These are phyloP conservation scores for Candidula unifasciata DNA, from an alignment of 2,888 invertebrate species.

Conservation along the genomic window DNA sequence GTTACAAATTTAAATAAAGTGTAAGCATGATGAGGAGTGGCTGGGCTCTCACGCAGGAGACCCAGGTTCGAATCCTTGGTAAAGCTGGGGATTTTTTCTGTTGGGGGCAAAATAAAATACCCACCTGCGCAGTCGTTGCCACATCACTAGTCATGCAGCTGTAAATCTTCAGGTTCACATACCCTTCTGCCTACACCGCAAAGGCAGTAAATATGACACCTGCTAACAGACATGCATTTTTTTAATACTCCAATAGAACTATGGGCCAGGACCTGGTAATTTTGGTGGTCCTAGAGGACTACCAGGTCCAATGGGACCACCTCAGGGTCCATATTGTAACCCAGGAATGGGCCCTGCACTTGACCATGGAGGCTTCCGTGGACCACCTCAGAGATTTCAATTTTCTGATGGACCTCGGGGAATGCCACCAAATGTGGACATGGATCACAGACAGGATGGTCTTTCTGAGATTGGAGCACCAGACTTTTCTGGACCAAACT, in stretches of 20 bases:
- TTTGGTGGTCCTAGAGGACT: conserved; percentile 36
- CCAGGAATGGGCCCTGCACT: conserved; percentile 47
- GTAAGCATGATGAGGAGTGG: too few relatives aligned
- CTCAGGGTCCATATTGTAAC: conserved; percentile 46
- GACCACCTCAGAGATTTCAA: conserved; percentile 39
- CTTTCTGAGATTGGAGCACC: conserved; percentile 14
- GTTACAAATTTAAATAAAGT: too few relatives aligned
- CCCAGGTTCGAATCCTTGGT: too few relatives aligned
- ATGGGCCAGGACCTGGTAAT: conserved; percentile 50
- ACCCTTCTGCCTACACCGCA: too few relatives aligned
- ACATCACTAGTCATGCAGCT: too few relatives aligned
- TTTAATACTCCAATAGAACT: neutral
- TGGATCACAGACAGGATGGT: conserved; percentile 4
- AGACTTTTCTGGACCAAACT: conserved; percentile 15
- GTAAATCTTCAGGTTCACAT: too few relatives aligned
- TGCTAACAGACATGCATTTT: too few relatives aligned
- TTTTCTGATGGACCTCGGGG: conserved; percentile 40
- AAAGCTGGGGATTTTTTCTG: too few relatives aligned
- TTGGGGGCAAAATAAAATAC: too few relatives aligned
- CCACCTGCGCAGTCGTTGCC: too few relatives aligned
- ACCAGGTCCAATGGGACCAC: conserved; percentile 46
- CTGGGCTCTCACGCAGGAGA: too few relatives aligned
- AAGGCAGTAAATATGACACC: too few relatives aligned
- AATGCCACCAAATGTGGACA: conserved; percentile 25
- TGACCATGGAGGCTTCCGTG: conserved; percentile 33